phyloP scores from a whole-genome alignment of 2,113 vertebrate genomes.

The Taurulus bubalis region DNA sequence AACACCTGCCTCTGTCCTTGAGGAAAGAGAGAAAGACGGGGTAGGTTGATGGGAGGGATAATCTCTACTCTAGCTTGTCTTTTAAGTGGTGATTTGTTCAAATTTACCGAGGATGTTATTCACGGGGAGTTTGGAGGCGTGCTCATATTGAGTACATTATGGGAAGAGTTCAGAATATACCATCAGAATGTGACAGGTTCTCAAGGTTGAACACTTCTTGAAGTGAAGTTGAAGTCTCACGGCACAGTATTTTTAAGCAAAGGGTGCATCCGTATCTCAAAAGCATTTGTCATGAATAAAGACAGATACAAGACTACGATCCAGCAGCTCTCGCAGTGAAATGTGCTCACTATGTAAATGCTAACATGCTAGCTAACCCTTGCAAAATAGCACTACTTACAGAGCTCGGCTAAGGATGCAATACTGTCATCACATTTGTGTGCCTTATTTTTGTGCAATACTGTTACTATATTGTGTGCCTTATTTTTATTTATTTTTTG shows the following conservation, averaged over 20 bases:
- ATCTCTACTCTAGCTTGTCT: constrained; percentile 34
- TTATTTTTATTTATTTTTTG: too few species aligned
- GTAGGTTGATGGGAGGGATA: constrained; percentile 57
- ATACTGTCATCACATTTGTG: too few species aligned
- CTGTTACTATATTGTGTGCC: too few species aligned
- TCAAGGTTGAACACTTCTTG: constrained; percentile 28
- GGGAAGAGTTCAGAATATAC: constrained; percentile 16
- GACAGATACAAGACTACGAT: neutral
- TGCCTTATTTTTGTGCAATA: too few species aligned
- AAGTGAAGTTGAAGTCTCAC: constrained; percentile 11
- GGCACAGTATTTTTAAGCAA: constrained; percentile 5
- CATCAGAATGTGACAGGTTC: constrained; percentile 9
- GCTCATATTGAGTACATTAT: constrained; percentile 15
- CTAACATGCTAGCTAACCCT: neutral
- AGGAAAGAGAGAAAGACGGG: constrained; percentile 38
- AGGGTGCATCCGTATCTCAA: neutral
- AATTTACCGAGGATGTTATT: constrained; percentile 42
- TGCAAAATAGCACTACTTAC: neutral
- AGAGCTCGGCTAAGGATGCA: neutral
- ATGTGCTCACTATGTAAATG: neutral
- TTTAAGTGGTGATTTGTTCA: constrained; percentile 62
- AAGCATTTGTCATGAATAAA: constrained; percentile 2
- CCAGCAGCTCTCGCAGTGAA: neutral
- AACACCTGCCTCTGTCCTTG: constrained; percentile 65
- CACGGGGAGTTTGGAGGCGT: constrained; percentile 15